phyloP scores from a whole-genome alignment of 2,113 vertebrate genomes.

The Poeciliopsis occidentalis region DNA sequence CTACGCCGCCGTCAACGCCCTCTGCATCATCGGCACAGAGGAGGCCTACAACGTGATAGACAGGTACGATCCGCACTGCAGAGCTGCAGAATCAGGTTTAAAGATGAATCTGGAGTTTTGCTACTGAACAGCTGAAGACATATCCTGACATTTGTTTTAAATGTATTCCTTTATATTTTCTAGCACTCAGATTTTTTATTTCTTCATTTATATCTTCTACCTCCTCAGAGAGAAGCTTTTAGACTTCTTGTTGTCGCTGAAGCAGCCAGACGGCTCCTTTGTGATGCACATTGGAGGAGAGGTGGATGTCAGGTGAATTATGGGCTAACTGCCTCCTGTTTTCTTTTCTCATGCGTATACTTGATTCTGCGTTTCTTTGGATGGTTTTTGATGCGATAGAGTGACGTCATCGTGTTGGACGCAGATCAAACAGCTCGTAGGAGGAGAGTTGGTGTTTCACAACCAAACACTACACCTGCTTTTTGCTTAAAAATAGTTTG shows the following conservation, averaged over 20 bases:
- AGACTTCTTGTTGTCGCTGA: slow-evolving; percentile 89
- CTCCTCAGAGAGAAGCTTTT: slow-evolving; percentile 90
- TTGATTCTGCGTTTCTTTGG: background rate
- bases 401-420: no score
- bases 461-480: no score
- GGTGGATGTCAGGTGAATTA: slow-evolving; percentile 91
- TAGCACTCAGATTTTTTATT: background rate
- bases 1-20: slow-evolving; percentile 91
- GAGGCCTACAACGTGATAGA: slow-evolving; percentile 90
- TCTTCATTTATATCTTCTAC: background rate
- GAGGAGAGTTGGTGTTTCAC: no score
- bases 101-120: no score
- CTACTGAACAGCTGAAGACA: background rate
- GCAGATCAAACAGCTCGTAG: no score
- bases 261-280: slow-evolving; percentile 94
- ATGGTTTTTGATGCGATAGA: no score
- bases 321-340: background rate
- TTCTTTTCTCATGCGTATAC: no score
- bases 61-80: slow-evolving; percentile 78
- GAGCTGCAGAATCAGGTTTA: no score
- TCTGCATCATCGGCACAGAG: slow-evolving; percentile 95
- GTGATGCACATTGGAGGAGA: slow-evolving; percentile 95
- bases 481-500: no score
- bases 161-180: background rate
- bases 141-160: background rate